Conservation (phyloP, 2,888 invertebrate genomes). For the Panopea generosa region DNA sequence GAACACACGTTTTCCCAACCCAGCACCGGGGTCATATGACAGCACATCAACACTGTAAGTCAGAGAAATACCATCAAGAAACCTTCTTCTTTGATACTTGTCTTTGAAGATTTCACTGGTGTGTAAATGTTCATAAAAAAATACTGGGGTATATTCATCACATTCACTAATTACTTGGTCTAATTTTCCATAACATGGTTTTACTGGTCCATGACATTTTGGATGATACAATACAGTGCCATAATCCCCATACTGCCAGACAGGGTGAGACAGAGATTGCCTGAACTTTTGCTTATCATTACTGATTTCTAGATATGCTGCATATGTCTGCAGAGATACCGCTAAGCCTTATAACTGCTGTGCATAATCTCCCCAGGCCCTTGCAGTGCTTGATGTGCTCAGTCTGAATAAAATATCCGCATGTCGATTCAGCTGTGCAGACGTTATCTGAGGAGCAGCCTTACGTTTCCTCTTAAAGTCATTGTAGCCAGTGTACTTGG, state of each 20-base stretch:
- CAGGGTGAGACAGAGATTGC: conserved; percentile 25
- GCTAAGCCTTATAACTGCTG: conserved; percentile 10
- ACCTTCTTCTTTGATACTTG: conserved; percentile 11
- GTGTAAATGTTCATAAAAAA: conserved; percentile 35
- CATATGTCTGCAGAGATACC: conserved; percentile 22
- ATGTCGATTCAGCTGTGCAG: conserved; percentile 13
- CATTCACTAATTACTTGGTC: conserved; percentile 36
- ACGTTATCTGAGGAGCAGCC: conserved; percentile 16
- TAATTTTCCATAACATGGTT: conserved; percentile 22
- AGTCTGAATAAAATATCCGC: conserved; percentile 1
- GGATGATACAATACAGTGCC: background rate
- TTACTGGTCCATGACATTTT: conserved; percentile 13
- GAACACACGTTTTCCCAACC: conserved; percentile 31
- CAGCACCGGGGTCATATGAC: conserved; percentile 33
- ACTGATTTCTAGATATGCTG: conserved; percentile 22
- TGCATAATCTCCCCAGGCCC: conserved; percentile 5
- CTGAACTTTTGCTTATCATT: conserved; percentile 32
- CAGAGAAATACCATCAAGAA: conserved; percentile 18
- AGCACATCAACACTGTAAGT: conserved; percentile 18
- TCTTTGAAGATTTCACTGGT: conserved; percentile 16
- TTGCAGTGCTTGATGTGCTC: conserved; percentile 1
- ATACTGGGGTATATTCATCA: conserved; percentile 25
- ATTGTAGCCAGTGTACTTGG: conserved; percentile 13
- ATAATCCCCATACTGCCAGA: conserved; percentile 13
- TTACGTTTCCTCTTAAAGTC: conserved; percentile 18